phyloP scores from a whole-genome alignment of 1,140 invertebrate genomes.

The Archegozetes longisetosus region DNA sequence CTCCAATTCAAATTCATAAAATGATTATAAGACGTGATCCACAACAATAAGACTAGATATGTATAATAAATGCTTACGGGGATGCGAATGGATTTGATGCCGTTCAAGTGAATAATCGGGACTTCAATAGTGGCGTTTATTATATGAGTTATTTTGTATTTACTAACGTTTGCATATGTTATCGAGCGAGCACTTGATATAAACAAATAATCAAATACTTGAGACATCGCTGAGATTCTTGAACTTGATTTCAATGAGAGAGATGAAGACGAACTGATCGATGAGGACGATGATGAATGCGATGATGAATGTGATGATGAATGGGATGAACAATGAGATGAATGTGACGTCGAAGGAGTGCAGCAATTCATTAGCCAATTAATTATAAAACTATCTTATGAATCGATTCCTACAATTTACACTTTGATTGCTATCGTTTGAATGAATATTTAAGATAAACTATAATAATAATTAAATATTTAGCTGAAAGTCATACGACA shows the following conservation, averaged over 20 bases:
- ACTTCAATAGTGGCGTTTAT: constrained; percentile 9
- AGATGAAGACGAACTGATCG: neutral
- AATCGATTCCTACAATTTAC: too few species aligned
- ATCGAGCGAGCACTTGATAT: neutral
- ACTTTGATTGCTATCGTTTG: too few species aligned
- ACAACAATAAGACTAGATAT: too few species aligned
- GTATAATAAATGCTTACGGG: too few species aligned
- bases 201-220: constrained; percentile 2
- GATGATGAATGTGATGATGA: neutral
- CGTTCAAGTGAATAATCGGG: neutral
- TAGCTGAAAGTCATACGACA: too few species aligned
- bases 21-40: too few species aligned
- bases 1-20: too few species aligned
- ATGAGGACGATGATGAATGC: neutral
- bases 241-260: neutral
- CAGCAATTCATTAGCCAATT: neutral
- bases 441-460: too few species aligned
- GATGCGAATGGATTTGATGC: constrained; percentile 9
- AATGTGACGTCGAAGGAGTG: neutral
- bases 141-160: constrained; percentile 6
- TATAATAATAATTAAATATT: too few species aligned
- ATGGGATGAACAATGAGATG: neutral
- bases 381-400: too few species aligned
- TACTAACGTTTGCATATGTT: constrained; percentile 3
- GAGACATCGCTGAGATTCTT: neutral